phyloP scores from a whole-genome alignment of 2,113 vertebrate genomes.

The Gymnogyps californianus region DNA sequence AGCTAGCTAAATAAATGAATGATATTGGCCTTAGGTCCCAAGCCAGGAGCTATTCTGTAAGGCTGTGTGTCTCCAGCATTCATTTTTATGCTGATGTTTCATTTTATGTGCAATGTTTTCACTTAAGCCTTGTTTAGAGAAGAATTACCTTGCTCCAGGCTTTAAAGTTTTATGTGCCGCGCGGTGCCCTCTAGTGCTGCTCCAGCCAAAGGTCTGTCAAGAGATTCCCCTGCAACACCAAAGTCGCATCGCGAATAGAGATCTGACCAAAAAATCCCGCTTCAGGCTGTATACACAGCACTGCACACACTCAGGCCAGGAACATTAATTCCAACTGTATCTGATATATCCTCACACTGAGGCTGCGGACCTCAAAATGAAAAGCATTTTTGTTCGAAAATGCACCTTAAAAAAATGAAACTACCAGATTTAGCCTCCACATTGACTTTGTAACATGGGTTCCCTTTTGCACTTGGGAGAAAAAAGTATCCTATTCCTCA shows the following conservation, averaged over 20 bases:
- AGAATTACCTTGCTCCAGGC: constrained; percentile 52
- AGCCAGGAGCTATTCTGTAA: constrained; percentile 66
- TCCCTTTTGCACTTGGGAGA: not conserved
- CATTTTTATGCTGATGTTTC: constrained; percentile 73
- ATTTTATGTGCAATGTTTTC: constrained; percentile 62
- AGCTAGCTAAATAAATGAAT: constrained; percentile 78
- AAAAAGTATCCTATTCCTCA: not conserved
- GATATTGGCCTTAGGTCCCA: constrained; percentile 61
- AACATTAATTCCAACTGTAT: not conserved
- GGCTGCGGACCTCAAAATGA: not conserved
- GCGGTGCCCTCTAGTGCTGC: not conserved
- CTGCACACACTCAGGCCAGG: not conserved
- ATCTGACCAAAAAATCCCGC: not conserved
- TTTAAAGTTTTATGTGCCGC: not conserved
- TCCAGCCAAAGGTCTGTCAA: not conserved
- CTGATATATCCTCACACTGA: not conserved
- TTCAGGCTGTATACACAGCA: not conserved
- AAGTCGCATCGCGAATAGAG: accelerated
- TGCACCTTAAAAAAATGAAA: not conserved
- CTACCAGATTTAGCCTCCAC: not conserved
- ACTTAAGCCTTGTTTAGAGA: constrained; percentile 67
- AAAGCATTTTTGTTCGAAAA: not conserved
- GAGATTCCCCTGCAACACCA: not conserved
- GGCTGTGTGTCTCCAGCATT: constrained; percentile 47
- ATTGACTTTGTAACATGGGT: not conserved